A percentile compares a stretch with the other conserved stretches of the same genome.
These are phyloP conservation scores for Neoniphon sammara DNA, from an alignment of 2,797 vertebrate species.

Conservation along the genomic window DNA sequence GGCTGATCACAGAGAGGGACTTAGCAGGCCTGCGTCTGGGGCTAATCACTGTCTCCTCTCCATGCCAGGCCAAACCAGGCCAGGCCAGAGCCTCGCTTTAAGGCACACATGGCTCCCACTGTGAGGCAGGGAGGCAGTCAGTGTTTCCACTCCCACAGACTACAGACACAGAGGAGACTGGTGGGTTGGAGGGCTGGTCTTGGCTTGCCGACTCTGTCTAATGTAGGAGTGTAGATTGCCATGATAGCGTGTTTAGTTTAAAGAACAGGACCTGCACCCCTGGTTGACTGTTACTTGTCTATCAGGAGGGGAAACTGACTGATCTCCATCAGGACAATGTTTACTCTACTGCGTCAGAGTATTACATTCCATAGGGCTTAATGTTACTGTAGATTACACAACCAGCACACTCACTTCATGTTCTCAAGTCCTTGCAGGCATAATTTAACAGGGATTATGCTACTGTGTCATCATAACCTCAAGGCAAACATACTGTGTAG, in stretches of 20 bases:
- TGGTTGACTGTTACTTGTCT: conserved; percentile 26
- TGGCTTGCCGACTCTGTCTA: conserved; percentile 55
- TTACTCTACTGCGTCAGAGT: neutral
- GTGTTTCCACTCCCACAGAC: conserved; percentile 68
- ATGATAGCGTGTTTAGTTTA: conserved; percentile 19
- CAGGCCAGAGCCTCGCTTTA: conserved; percentile 31
- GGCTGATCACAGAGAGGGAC: conserved; percentile 57
- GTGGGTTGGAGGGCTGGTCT: conserved; percentile 55
- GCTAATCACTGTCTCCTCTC: conserved; percentile 55
- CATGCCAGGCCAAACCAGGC: conserved; percentile 42
- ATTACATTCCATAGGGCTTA: neutral
- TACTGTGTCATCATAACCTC: neutral
- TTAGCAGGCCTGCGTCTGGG: conserved; percentile 39
- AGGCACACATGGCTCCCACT: conserved; percentile 40
- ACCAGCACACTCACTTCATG: neutral
- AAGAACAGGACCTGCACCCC: conserved; percentile 16
- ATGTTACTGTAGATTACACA: neutral
- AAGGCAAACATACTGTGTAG: neutral
- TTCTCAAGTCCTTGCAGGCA: neutral
- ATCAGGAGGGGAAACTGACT: conserved; percentile 9
- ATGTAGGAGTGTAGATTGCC: conserved; percentile 33
- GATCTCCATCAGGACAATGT: neutral
- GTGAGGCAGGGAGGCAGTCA: conserved; percentile 53
- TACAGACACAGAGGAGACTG: conserved; percentile 57
- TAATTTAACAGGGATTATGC: neutral